Conservation (phyloP, 2,888 invertebrate species). For the Epirrhoe alternata region DNA sequence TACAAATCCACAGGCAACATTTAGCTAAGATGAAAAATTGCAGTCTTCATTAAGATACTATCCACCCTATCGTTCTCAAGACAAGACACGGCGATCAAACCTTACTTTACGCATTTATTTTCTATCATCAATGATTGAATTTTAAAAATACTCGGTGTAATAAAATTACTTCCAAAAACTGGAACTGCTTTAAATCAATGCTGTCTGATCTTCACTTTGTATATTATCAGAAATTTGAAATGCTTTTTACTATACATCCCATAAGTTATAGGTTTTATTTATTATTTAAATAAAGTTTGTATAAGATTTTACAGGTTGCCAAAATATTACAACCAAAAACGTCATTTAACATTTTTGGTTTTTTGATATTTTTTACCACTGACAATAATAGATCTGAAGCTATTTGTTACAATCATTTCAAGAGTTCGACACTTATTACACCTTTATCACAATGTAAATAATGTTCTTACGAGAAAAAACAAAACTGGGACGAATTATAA, state of each 20-base stretch:
- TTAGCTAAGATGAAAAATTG: constrained; percentile 78
- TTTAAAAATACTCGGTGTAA: constrained; percentile 1
- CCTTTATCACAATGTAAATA: constrained; percentile 84
- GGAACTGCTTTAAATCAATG: not conserved
- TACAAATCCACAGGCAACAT: constrained; percentile 69
- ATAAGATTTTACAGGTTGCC: no score
- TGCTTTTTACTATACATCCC: no score
- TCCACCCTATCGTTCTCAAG: constrained; percentile 64
- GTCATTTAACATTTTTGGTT: no score
- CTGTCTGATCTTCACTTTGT: not conserved
- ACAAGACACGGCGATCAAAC: constrained; percentile 74
- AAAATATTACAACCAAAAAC: no score
- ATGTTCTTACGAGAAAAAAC: constrained; percentile 79
- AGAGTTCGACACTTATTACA: constrained; percentile 75
- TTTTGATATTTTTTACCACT: constrained; percentile 4
- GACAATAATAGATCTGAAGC: constrained; percentile 33
- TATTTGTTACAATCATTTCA: constrained; percentile 68
- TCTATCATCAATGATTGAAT: constrained; percentile 7
- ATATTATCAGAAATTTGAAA: no score
- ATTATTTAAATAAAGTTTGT: no score
- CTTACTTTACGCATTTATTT: constrained; percentile 37
- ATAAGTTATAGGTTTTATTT: no score
- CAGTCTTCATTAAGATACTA: constrained; percentile 82
- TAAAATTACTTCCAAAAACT: not conserved
- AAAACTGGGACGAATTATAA: constrained; percentile 61